phyloP scores from a whole-genome alignment of 1,140 invertebrate species.

The Alviniconcha marisindica region DNA sequence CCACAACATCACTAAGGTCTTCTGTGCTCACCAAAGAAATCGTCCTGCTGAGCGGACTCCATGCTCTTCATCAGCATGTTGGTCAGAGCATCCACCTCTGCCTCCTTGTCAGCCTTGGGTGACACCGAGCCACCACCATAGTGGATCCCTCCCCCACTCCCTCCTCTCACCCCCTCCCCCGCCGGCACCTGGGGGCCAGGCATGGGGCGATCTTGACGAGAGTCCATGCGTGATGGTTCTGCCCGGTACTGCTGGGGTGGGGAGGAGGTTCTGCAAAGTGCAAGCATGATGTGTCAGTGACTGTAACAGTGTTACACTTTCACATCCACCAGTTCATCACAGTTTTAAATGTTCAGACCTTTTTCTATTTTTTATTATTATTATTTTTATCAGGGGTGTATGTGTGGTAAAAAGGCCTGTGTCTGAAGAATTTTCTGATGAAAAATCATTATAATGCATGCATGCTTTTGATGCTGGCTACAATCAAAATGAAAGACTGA shows the following conservation, averaged over 20 bases:
- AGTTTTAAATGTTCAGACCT: too few species aligned
- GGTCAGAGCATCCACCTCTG: slow-evolving; percentile 92
- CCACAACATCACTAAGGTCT: too few species aligned
- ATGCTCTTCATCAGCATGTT: slow-evolving; percentile 90
- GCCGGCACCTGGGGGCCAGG: slow-evolving; percentile 47
- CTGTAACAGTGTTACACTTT: too few species aligned
- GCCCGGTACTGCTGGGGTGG: background rate
- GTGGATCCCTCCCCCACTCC: background rate
- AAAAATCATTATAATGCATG: too few species aligned
- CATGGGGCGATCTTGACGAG: slow-evolving; percentile 41
- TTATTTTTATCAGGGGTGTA: too few species aligned
- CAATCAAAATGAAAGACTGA: too few species aligned
- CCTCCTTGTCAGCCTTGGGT: slow-evolving; percentile 76
- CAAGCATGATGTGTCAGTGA: too few species aligned
- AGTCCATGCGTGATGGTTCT: slow-evolving; percentile 5
- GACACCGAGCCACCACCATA: background rate
- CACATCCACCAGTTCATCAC: too few species aligned
- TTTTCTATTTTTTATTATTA: too few species aligned
- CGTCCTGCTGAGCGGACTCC: slow-evolving; percentile 84
- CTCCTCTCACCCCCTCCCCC: slow-evolving; percentile 30
- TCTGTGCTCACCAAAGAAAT: slow-evolving; percentile 85
- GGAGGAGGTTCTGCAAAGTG: background rate
- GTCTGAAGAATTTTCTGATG: too few species aligned
- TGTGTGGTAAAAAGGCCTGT: too few species aligned
- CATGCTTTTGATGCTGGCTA: too few species aligned